Evolutionary conservation across 2,888 invertebrate genomes (phyloP).

Genomic region (Dryadula phaetusa): DNA sequence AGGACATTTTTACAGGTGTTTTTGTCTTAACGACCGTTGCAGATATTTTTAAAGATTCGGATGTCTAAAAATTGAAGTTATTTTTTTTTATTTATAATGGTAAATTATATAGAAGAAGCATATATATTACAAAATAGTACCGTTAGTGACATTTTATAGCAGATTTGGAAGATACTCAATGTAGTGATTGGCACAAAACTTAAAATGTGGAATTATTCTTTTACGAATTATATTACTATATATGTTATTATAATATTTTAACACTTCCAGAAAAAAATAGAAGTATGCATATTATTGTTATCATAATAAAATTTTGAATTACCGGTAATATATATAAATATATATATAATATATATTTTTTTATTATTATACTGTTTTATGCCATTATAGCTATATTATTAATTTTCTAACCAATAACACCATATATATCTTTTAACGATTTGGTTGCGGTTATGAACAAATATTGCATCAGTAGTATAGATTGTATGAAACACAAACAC

Average conservation of each 20-base stretch:
- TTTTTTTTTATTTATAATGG: too few species aligned
- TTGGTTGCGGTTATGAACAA: constrained; percentile 15
- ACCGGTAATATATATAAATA: too few species aligned
- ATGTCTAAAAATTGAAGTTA: too few species aligned
- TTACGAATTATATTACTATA: background rate
- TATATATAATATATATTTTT: constrained; percentile 4
- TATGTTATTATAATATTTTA: background rate
- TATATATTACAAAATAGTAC: too few species aligned
- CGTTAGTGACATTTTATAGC: too few species aligned
- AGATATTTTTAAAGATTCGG: too few species aligned
- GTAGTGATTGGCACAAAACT: too few species aligned
- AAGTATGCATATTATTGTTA: background rate
- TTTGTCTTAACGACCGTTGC: too few species aligned
- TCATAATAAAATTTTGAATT: constrained; percentile 11
- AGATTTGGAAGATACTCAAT: too few species aligned
- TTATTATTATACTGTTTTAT: background rate
- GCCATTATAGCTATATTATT: background rate
- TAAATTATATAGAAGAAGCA: too few species aligned
- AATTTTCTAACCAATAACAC: constrained; percentile 8
- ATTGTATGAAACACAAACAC: constrained; percentile 14
- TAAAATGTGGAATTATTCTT: background rate
- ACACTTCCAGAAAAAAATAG: background rate
- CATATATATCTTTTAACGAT: constrained; percentile 5
- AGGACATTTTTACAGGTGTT: too few species aligned
- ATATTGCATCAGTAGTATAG: constrained; percentile 19